phyloP scores from a whole-genome alignment of 2,797 vertebrate genomes.

The Darevskia nairensis region DNA sequence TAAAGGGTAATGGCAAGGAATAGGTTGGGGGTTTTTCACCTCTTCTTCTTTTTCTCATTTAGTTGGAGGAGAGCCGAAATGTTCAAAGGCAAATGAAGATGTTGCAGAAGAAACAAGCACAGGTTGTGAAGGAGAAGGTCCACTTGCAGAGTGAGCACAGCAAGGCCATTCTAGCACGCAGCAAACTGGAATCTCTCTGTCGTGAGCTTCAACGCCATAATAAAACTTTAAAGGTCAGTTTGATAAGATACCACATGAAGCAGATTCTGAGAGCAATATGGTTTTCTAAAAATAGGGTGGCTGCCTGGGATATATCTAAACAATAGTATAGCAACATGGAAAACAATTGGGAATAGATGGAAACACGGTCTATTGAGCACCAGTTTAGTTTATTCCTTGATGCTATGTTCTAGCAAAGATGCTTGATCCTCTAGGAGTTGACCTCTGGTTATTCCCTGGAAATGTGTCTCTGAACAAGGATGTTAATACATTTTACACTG shows the following conservation, averaged over 20 bases:
- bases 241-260: background rate
- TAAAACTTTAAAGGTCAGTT: constrained; percentile 94
- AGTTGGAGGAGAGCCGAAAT: constrained; percentile 96
- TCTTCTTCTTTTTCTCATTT: constrained; percentile 53
- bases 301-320: background rate
- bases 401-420: background rate
- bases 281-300: background rate
- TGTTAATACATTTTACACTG: background rate
- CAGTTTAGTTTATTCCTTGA: background rate
- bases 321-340: background rate
- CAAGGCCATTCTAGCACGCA: constrained; percentile 96
- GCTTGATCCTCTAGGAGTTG: background rate
- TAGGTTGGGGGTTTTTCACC: background rate
- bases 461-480: background rate
- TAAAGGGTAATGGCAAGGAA: constrained; percentile 15
- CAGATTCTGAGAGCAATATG: background rate
- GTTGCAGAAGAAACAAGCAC: constrained; percentile 96
- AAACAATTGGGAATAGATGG: background rate
- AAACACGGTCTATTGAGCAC: too few relatives aligned
- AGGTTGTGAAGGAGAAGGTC: constrained; percentile 96
- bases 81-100: constrained; percentile 97
- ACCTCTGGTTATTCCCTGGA: background rate
- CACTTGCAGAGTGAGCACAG: constrained; percentile 97
- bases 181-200: constrained; percentile 97
- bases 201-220: constrained; percentile 98